Evolutionary conservation across 2,113 vertebrate genomes (phyloP), one percentile per base, ranked within the genome.

Genomic region (Marmota monax): DNA sequence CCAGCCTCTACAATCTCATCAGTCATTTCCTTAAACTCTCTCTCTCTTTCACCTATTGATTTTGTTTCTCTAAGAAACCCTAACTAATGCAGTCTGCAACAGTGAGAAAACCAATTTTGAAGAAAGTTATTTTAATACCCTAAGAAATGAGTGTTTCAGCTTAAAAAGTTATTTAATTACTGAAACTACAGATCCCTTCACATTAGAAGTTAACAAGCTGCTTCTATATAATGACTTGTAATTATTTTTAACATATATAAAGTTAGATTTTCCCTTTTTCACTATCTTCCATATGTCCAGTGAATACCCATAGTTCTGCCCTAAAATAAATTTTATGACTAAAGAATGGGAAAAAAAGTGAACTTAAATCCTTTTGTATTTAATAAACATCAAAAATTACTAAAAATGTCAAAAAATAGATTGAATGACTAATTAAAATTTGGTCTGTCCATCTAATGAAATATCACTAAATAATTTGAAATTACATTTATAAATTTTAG

Each of bases 401-500:
- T 61, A 87, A 56, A 63, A 79, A 78, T 45, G 23, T 17, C 6
- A 80, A 92, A 48, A 2, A 56, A 34, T 69, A 92, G 23, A 3
- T 72, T 2, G 27, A 77, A 78, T 34, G 1, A 13, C 18, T 85
- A 67, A 42, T 85, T 73, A 72, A 91, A 70, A 51, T 90, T 86
- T 90, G 14, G 5, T 51, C 4, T 12, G 67, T 39, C 7, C 25
- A 25, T 29, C 51, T 58, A 34, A 88, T 51, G 7, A 76, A 84
- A 69, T 84, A 69, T 92, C 61, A 77, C 77, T 93, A 79, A 90
- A 77, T 92, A 65, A 72, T 90, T 69, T 58, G 34, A 83, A 93
- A 45, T 74, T 83, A 34, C 42, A 88, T 45, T 58, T 58, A 90
- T 61, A 80, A 56, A 76, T 27, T 67, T 84, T 83, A 67, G 65